Evolutionary conservation across 2,113 vertebrate genomes (phyloP).

Genomic region (Pollimyrus isidori): DNA sequence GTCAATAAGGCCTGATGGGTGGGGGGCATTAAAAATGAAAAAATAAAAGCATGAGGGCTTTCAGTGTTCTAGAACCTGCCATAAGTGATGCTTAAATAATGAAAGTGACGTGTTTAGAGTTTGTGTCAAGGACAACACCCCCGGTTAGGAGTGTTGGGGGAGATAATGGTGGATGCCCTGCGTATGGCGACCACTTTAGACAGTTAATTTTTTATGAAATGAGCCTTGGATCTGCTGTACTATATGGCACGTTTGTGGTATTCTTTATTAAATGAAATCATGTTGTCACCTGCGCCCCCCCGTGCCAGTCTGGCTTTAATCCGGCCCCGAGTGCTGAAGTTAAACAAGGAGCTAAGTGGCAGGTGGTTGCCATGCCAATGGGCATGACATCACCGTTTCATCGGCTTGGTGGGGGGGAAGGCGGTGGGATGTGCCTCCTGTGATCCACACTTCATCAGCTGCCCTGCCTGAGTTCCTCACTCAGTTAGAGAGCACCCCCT

Average conservation of each 20-base stretch:
- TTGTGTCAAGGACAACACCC: neutral
- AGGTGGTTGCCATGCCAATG: constrained; percentile 55
- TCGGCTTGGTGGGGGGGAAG: constrained; percentile 33
- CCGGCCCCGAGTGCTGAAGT: constrained; percentile 31
- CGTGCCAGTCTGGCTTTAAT: constrained; percentile 26
- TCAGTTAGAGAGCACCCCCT: neutral
- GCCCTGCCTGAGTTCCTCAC: neutral
- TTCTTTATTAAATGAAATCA: neutral
- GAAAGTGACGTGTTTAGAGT: too few species aligned
- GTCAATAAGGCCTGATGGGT: neutral
- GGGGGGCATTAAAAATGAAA: neutral
- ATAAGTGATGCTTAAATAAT: neutral
- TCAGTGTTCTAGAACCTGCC: neutral
- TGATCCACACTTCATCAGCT: constrained; percentile 32
- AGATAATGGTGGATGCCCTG: neutral
- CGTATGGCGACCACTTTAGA: neutral
- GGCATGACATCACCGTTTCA: constrained; percentile 55
- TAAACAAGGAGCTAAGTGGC: constrained; percentile 24
- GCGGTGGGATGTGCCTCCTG: neutral
- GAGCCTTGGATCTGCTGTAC: neutral
- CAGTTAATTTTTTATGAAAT: neutral
- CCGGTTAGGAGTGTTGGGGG: neutral
- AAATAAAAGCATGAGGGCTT: neutral
- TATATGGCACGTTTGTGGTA: neutral
- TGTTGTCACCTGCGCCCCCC: neutral